A percentile compares a stretch with the other conserved stretches of the same genome.
Evolutionary conservation across 2,113 vertebrate genomes (phyloP).

Genomic region (Hiodon tergisus): DNA sequence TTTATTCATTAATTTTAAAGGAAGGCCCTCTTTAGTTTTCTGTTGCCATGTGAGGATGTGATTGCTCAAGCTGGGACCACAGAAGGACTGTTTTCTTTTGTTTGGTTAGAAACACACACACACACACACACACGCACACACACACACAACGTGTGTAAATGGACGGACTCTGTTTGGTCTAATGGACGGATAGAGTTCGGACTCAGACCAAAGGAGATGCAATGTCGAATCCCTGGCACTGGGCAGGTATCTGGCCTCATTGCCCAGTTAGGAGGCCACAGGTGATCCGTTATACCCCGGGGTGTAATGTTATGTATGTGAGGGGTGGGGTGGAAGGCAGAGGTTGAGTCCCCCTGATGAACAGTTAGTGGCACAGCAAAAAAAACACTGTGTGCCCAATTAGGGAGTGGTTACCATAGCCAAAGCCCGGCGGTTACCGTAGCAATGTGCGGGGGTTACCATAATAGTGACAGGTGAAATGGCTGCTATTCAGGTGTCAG

Average conservation of each 20-base stretch:
- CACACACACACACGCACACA: neutral
- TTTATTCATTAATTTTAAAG: slow-evolving; percentile 95
- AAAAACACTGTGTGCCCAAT: slow-evolving; percentile 2
- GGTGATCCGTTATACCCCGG: no score
- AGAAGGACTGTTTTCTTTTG: neutral
- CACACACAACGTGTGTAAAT: neutral
- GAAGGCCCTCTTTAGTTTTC: slow-evolving; percentile 73
- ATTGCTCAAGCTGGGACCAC: slow-evolving; percentile 6
- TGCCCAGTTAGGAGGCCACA: no score
- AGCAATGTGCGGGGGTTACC: no score
- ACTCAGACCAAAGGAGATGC: no score
- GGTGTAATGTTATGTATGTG: no score
- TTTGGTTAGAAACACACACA: neutral
- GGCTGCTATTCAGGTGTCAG: slow-evolving; percentile 18
- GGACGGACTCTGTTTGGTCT: no score
- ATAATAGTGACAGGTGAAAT: slow-evolving; percentile 27
- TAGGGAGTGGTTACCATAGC: slow-evolving; percentile 25
- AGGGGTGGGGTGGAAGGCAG: no score
- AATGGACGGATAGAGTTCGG: no score
- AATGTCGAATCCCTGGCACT: no score
- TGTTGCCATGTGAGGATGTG: slow-evolving; percentile 40
- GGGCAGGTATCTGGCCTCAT: no score
- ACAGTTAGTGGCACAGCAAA: neutral
- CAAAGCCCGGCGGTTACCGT: no score
- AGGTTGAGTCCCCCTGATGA: no score